phyloP scores from a whole-genome alignment of 2,888 invertebrate species.

The Polietes domitor region DNA sequence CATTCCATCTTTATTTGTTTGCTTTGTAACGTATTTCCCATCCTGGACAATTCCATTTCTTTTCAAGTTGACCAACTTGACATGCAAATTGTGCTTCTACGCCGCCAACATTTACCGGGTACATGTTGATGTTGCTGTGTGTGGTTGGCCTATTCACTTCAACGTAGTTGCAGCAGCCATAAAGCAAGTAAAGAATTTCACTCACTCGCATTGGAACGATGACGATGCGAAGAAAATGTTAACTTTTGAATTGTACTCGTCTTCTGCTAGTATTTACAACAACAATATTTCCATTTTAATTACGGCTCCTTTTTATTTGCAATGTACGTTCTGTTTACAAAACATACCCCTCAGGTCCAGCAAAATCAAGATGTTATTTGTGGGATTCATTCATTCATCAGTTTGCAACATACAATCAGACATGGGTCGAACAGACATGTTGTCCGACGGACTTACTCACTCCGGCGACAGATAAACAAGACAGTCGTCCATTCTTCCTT shows the following conservation, averaged over 20 bases:
- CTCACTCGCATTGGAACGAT: not conserved
- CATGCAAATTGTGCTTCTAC: conserved; percentile 27
- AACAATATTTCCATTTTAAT: conserved; percentile 54
- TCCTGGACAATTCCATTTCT: conserved; percentile 43
- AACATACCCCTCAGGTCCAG: conserved; percentile 49
- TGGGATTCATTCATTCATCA: conserved; percentile 34
- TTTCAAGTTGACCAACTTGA: conserved; percentile 51
- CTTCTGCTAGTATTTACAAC: not conserved
- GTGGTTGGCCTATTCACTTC: not conserved
- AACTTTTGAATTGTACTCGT: conserved; percentile 37
- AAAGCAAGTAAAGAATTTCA: conserved; percentile 8
- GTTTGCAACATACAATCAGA: conserved; percentile 29
- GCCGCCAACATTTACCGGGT: not conserved
- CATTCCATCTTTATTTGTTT: not conserved
- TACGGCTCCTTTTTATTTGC: conserved; percentile 56
- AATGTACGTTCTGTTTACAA: conserved; percentile 58
- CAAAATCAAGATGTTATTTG: conserved; percentile 53
- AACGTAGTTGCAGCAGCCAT: not conserved
- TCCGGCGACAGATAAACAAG: conserved; percentile 46
- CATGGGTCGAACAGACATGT: not conserved
- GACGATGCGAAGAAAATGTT: conserved; percentile 19
- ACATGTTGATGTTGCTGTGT: not conserved
- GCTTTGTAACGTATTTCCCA: conserved; percentile 27
- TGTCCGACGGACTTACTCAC: conserved; percentile 12
- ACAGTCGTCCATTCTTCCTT: conserved; percentile 10